Conservation (phyloP, 2,113 vertebrate genomes). For the Lichenostomus cassidix region DNA sequence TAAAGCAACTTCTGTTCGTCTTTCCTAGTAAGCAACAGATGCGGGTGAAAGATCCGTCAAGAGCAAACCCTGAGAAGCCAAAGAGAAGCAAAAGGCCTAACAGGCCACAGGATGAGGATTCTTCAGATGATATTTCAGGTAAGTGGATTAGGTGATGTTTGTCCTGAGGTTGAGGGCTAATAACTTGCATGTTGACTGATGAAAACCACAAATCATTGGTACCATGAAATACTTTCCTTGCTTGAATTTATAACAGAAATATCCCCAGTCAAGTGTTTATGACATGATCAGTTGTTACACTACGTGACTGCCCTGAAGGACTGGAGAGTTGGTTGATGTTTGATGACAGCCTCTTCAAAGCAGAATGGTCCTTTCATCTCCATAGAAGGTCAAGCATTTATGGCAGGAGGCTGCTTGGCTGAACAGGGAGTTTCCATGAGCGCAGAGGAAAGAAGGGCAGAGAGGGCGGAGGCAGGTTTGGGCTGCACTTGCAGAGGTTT, state of each 20-base stretch:
- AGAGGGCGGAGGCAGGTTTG: not conserved
- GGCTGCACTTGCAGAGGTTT: not conserved
- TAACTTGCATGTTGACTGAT: not conserved
- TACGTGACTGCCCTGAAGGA: not conserved
- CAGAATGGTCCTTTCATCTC: not conserved
- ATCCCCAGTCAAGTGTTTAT: not conserved
- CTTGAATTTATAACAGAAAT: not conserved
- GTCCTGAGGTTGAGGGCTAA: not conserved
- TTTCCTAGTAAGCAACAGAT: conserved; percentile 83
- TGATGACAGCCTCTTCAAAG: not conserved
- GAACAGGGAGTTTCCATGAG: not conserved
- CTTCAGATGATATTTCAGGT: conserved; percentile 95
- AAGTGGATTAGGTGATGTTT: conserved; percentile 19
- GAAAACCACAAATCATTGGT: not conserved
- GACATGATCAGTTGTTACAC: not conserved
- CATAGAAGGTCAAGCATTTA: accelerated
- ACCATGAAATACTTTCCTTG: not conserved
- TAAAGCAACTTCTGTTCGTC: not conserved
- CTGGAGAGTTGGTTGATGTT: not conserved
- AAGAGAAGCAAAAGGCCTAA: conserved; percentile 89
- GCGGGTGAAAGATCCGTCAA: conserved; percentile 94
- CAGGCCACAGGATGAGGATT: conserved; percentile 90
- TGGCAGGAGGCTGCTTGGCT: not conserved
- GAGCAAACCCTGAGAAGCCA: conserved; percentile 84
- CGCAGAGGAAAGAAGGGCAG: not conserved